Conservation (phyloP, 2,888 invertebrate species). For the Heterodera filipjevi region DNA sequence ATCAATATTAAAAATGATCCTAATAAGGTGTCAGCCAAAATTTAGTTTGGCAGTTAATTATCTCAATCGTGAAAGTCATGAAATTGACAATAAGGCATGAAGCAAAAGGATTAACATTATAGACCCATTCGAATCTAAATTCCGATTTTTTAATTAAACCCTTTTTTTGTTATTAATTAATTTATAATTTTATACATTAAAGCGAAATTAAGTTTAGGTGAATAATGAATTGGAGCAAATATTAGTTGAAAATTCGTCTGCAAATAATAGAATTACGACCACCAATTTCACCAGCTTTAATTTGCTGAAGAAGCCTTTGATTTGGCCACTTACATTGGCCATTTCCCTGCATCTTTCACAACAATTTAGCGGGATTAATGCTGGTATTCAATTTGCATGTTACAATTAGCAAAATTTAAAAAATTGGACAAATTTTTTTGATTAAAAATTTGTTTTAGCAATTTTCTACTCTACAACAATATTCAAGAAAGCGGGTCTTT, state of each 20-base stretch:
- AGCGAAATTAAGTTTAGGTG: constrained; percentile 48
- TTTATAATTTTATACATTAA: constrained; percentile 50
- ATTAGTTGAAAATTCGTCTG: constrained; percentile 37
- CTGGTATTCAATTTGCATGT: too few species aligned
- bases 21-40: too few species aligned
- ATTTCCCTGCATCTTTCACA: constrained; percentile 84
- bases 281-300: too few species aligned
- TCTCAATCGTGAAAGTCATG: too few species aligned
- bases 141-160: neutral
- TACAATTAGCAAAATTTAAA: too few species aligned
- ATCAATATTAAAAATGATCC: too few species aligned
- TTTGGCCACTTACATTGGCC: constrained; percentile 80
- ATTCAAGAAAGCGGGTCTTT: constrained; percentile 76
- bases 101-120: too few species aligned
- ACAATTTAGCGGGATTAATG: constrained; percentile 77
- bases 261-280: constrained; percentile 45
- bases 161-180: constrained; percentile 42
- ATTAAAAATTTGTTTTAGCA: constrained; percentile 68
- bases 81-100: too few species aligned
- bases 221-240: constrained; percentile 52
- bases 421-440: constrained; percentile 17
- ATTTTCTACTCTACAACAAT: constrained; percentile 84
- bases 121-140: too few species aligned
- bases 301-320: constrained; percentile 67
- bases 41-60: too few species aligned